Base-by-base conservation (phyloP, 1,140 invertebrate genomes). In the Galleria mellonella region DNA sequence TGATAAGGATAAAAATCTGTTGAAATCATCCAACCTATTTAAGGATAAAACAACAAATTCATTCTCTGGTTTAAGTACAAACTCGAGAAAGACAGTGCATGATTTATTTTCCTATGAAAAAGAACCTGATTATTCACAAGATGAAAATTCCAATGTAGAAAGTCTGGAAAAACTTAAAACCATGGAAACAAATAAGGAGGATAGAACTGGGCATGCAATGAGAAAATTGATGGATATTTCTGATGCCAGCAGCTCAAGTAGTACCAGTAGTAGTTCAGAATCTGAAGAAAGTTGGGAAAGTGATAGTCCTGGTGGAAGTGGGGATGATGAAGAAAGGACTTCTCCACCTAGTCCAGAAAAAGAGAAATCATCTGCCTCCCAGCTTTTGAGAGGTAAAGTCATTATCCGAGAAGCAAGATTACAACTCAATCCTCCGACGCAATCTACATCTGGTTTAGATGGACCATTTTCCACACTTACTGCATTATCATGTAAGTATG, bases 341-440 rank as follows among this genome's bases (percentile, higher is more conserved):
- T 51, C 66, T 4, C 60, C 64, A 40, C 46, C 59, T 15, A 85
- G 79, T 56, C 82, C 75, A 28, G 82, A 85, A 85, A 71, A 87
- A 81, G 66, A 88, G 70, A 72, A 87, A 71, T 53, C 87, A 62
- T 31, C 83, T 69, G 63, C 87, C 37, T 85, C 86, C 27, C 82
- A 87, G 50, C 64, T 90, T 23, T 83, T 89, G 23, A 88, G 89
- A 54, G 89, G 90, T 0, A 91, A 91, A 70, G 89, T 92, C n/a
- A 90, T 93, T 38, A 87, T 92, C 32, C 87, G 91, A 44, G 91
- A 93, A 72, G 91, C 92, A 5, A 87, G 91, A 55, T 73, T 93
- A 46, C 92, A 93, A 58, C 62, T 93, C 51, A 89, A 90, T 61
- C 85, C 87, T 52, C 85, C 90, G 63, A 57, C 87, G 28, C 75